phyloP scores from a whole-genome alignment of 2,888 invertebrate genomes.

The Apotomis turbidana region DNA sequence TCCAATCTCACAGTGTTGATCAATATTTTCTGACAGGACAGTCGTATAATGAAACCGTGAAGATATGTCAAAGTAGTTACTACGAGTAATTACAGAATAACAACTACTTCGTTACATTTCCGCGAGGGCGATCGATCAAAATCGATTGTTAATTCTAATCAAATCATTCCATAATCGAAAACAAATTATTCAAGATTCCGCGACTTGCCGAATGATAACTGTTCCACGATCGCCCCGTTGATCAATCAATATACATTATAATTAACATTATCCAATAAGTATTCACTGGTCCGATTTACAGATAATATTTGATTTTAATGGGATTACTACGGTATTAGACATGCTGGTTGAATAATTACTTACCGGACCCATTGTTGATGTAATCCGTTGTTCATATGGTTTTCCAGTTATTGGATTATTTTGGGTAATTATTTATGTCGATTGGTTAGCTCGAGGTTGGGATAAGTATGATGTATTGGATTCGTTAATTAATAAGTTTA shows the following conservation, averaged over 20 bases:
- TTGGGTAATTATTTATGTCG: slow-evolving; percentile 16
- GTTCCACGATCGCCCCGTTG: no score
- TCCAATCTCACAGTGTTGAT: no score
- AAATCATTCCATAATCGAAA: no score
- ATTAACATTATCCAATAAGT: slow-evolving; percentile 62
- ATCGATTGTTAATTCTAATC: no score
- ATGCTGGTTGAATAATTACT: slow-evolving; percentile 15
- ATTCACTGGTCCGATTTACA: slow-evolving; percentile 65
- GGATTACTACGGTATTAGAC: slow-evolving; percentile 49
- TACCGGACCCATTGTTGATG: slow-evolving; percentile 6
- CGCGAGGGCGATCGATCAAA: no score
- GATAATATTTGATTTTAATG: slow-evolving; percentile 56
- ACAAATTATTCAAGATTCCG: no score
- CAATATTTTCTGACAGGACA: no score
- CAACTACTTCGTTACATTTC: no score
- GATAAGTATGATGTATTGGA: slow-evolving; percentile 36
- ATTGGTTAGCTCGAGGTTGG: slow-evolving; percentile 42
- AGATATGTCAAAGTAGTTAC: no score
- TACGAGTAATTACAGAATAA: no score
- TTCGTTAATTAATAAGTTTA: slow-evolving; percentile 1
- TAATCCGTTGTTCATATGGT: slow-evolving; percentile 16
- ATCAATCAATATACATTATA: slow-evolving; percentile 55
- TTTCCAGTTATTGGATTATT: slow-evolving; percentile 25
- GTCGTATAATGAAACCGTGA: no score
- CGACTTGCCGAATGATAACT: no score